Evolutionary conservation across 2,113 vertebrate genomes (phyloP).

Genomic region (Theropithecus gelada): DNA sequence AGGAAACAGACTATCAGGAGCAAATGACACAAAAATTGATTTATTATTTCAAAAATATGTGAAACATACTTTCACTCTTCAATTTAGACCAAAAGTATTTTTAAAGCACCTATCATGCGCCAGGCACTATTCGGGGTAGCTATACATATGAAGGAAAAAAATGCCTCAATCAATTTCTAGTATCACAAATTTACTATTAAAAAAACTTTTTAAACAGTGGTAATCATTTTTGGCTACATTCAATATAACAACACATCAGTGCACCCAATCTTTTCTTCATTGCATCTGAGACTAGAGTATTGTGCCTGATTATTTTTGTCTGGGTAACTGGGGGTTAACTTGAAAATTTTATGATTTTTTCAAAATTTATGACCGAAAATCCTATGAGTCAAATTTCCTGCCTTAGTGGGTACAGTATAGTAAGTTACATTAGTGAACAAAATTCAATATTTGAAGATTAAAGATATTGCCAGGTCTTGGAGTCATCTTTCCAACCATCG

Average conservation of each 20-base stretch:
- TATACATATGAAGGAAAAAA: slow-evolving; percentile 3
- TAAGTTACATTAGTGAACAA: slow-evolving; percentile 57
- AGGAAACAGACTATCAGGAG: slow-evolving; percentile 3
- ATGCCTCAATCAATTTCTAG: not conserved
- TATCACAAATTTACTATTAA: slow-evolving; percentile 30
- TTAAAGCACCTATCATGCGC: not conserved
- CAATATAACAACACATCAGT: not conserved
- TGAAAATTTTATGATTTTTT: slow-evolving; percentile 60
- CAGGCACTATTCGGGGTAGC: not conserved
- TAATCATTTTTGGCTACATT: not conserved
- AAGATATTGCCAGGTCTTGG: slow-evolving; percentile 38
- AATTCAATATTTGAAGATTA: slow-evolving; percentile 72
- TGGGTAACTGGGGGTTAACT: slow-evolving; percentile 16
- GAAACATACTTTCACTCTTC: not conserved
- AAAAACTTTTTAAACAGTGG: not conserved
- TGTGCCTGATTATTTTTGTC: not conserved
- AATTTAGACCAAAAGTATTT: slow-evolving; percentile 31
- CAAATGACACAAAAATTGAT: not conserved
- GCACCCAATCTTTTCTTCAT: not conserved
- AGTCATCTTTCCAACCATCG: slow-evolving; percentile 49
- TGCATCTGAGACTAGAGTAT: slow-evolving; percentile 10
- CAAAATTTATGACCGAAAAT: slow-evolving; percentile 57
- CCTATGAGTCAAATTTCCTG: slow-evolving; percentile 63
- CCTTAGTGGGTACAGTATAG: slow-evolving; percentile 52
- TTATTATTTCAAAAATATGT: slow-evolving; percentile 11